Base-by-base conservation (phyloP, 2,888 invertebrate genomes). In the Lucinisca nassula region DNA sequence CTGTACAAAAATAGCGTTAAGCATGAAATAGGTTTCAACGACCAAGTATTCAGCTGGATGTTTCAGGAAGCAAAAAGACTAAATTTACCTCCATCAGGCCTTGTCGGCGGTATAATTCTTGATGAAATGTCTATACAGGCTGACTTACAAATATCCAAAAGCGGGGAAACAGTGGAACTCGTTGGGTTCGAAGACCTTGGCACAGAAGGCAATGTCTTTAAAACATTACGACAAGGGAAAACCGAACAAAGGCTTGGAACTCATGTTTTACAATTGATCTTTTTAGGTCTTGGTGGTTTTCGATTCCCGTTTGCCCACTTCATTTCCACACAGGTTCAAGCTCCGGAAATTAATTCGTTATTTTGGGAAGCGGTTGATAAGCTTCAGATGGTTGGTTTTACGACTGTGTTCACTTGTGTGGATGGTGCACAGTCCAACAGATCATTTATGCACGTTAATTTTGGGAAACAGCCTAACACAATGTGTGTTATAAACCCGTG, bases 41-140 rank as follows among this genome's bases (percentile, higher is more conserved):
- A 82, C 0, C 32, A 75, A 37, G 30, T 88, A 27, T 77, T 87
- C 45, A 45, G 21, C 21, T 78, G 78, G 78, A 78, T 78, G 78
- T 55, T 37, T 58, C 24, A 58, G 1, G 78, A 78, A 35, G 78
- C 78, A 17, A 35, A 37, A 55, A 10, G 78, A 12, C 32, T 27
- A 35, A 30, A 78, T n/a, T 10, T 78, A 3, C 70, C 70, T 40
- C 49, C 58, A 73, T 30, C 72, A 21, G 73, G 80, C 49, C 51
- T 38, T 12, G n/a, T 55, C 24, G 80, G 80, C 32, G 80, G 80
- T 10, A 32, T 87, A 21, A 74, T 87, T 37, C 32, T 82, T 14
- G 85, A 85, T 70, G 84, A 85, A 55, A 85, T 85, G 84, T 27
- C 84, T 27, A 85, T 85, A 27, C 82, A 85, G 40, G 74, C 55